A percentile compares a stretch with the other conserved stretches of the same genome.
Conservation (phyloP, 2,888 invertebrate genomes). For the Candidula unifasciata region DNA sequence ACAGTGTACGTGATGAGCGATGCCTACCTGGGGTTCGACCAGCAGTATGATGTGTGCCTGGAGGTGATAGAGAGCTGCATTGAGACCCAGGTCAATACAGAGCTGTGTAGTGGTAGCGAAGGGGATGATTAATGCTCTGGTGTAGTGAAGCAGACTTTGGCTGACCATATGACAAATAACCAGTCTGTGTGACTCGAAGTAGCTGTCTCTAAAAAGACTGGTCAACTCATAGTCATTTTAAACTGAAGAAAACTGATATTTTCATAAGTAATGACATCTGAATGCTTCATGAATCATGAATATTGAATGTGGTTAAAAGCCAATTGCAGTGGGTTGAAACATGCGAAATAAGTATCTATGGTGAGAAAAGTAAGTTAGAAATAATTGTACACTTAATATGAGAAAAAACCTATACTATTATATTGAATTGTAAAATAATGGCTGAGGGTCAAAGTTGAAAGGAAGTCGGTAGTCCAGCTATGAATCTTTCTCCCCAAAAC, state of each 20-base stretch:
- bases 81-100: slow-evolving; percentile 74
- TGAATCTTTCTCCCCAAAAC: no score
- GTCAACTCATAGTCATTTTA: not conserved
- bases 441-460: no score
- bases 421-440: no score
- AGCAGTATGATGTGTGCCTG: slow-evolving; percentile 84
- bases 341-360: no score
- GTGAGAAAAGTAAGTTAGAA: no score
- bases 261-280: no score
- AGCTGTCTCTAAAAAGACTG: not conserved
- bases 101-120: slow-evolving; percentile 55
- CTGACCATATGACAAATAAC: not conserved
- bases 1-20: slow-evolving; percentile 93
- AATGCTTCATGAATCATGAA: no score
- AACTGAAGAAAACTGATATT: not conserved
- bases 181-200: not conserved
- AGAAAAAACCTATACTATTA: no score
- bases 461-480: no score
- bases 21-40: slow-evolving; percentile 94
- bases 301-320: no score
- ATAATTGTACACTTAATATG: no score
- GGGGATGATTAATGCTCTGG: not conserved
- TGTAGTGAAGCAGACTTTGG: not conserved
- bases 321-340: no score
- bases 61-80: slow-evolving; percentile 73